These are phyloP conservation scores for Pristis pectinata DNA, from an alignment of 2,797 vertebrate species.

Conservation along the genomic window DNA sequence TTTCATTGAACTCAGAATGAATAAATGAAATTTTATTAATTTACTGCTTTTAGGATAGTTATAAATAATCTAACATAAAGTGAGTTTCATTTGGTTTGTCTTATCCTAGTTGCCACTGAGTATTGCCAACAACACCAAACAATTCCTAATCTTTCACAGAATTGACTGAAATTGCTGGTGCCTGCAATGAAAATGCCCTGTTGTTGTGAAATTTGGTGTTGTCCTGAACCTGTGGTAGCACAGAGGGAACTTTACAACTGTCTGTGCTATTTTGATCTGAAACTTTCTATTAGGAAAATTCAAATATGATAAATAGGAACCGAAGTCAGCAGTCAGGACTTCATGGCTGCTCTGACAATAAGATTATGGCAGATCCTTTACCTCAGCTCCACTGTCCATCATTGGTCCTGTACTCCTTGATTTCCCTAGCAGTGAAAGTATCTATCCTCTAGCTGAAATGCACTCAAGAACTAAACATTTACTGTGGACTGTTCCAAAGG, in stretches of 20 bases:
- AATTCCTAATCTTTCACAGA: no score
- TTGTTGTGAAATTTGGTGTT: not conserved
- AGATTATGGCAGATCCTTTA: no score
- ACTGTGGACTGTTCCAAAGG: no score
- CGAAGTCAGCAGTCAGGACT: no score
- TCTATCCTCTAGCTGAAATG: no score
- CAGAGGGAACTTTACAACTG: not conserved
- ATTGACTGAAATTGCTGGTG: not conserved
- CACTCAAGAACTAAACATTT: no score
- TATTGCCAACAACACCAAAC: not conserved
- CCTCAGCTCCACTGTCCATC: no score
- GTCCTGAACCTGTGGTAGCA: not conserved
- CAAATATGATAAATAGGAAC: no score
- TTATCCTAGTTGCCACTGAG: not conserved
- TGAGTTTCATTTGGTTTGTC: not conserved
- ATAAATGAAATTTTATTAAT: not conserved
- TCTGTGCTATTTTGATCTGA: not conserved
- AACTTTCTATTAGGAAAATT: no score
- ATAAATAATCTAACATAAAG: not conserved
- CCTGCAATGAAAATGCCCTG: not conserved
- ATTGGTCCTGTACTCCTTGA: no score
- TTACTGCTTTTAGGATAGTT: not conserved
- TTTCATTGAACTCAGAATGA: not conserved
- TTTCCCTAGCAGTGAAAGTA: no score
- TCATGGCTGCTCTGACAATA: no score